A percentile compares a stretch with the other conserved stretches of the same genome.
These are phyloP conservation scores for Pyrgus malvae DNA, from an alignment of 2,888 invertebrate genomes.

Conservation along the genomic window DNA sequence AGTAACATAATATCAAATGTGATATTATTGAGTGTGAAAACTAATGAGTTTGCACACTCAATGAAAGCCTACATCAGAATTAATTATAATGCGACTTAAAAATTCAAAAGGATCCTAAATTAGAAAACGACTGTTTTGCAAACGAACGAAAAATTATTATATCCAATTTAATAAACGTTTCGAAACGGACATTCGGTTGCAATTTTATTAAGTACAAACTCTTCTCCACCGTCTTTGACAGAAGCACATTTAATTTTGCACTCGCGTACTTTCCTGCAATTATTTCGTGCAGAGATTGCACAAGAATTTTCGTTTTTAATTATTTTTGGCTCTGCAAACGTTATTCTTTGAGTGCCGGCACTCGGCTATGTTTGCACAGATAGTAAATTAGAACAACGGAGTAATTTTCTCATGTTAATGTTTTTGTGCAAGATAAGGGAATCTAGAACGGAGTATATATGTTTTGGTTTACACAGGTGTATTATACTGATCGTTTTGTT, in stretches of 20 bases:
- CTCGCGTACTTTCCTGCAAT: constrained; percentile 12
- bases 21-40: no score
- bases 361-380: constrained; percentile 10
- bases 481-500: no score
- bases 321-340: constrained; percentile 17
- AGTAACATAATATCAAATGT: no score
- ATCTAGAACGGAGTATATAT: neutral
- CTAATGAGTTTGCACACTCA: no score
- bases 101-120: no score
- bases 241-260: constrained; percentile 20
- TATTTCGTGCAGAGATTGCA: constrained; percentile 14
- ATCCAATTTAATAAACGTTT: constrained; percentile 3
- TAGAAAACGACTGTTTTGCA: neutral
- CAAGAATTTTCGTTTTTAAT: constrained; percentile 16
- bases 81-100: no score
- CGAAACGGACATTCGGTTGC: neutral
- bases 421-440: constrained; percentile 1
- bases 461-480: no score
- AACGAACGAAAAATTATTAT: neutral
- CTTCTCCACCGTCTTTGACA: constrained; percentile 16
- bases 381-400: constrained; percentile 14
- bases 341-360: constrained; percentile 5
- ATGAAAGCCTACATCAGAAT: no score
- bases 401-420: constrained; percentile 9
- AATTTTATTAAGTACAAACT: constrained; percentile 17